Percentiles rank a stretch among this genome's conserved stretches.
Evolutionary conservation across 2,113 vertebrate genomes (phyloP).

Genomic region (Cynoglossus semilaevis): DNA sequence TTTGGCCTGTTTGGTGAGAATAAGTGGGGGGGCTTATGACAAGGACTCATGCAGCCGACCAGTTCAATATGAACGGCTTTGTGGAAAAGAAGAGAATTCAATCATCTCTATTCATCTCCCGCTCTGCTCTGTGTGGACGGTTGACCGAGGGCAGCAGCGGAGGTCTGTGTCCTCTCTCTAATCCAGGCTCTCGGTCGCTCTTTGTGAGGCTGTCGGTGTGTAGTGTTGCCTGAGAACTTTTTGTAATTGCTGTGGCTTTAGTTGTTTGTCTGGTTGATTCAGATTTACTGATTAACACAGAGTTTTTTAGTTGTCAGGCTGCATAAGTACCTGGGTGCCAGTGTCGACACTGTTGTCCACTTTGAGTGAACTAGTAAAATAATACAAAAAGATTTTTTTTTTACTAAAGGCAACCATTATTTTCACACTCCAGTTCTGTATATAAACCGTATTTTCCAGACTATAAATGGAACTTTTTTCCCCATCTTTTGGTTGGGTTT

Average conservation of each 20-base stretch:
- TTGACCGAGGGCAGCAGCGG: neutral
- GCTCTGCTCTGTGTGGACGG: neutral
- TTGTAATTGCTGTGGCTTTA: neutral
- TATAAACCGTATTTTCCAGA: no score
- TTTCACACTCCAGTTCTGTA: no score
- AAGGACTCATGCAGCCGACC: neutral
- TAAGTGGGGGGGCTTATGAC: constrained; percentile 29
- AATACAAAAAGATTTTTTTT: no score
- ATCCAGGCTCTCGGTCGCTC: neutral
- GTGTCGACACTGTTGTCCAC: no score
- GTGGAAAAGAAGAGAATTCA: constrained; percentile 14
- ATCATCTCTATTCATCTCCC: constrained; percentile 38
- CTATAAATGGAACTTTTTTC: no score
- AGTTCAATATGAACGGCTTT: constrained; percentile 20
- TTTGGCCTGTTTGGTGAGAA: constrained; percentile 42
- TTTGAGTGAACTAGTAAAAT: no score
- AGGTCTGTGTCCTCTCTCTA: neutral
- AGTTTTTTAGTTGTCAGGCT: no score
- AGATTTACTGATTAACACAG: no score
- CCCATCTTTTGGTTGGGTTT: no score
- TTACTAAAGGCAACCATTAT: no score
- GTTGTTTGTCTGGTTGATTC: no score
- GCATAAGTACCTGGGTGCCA: no score
- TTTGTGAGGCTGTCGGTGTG: constrained; percentile 5
- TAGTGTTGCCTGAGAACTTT: neutral